These are phyloP conservation scores for Elanus axillaris DNA, from an alignment of 2,113 vertebrate genomes.

Conservation along the genomic window DNA sequence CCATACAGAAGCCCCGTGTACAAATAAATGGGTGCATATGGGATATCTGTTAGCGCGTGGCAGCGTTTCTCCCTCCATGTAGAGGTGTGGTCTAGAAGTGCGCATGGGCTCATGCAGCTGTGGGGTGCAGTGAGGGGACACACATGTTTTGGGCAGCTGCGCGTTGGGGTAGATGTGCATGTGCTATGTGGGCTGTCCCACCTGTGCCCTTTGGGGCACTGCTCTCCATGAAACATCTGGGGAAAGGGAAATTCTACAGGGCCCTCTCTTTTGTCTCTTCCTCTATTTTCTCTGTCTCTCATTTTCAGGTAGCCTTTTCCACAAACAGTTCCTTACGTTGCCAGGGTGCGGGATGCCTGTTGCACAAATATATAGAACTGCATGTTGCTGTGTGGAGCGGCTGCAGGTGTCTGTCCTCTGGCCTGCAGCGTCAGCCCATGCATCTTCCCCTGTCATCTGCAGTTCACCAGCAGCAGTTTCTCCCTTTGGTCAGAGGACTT, in stretches of 20 bases:
- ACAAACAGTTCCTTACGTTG: not conserved
- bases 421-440: not conserved
- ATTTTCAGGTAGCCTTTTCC: not conserved
- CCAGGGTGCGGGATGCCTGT: not conserved
- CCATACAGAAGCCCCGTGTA: not conserved
- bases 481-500: not conserved
- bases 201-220: not conserved
- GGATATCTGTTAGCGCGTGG: accelerated
- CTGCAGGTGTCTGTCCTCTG: not conserved
- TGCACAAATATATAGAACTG: accelerated
- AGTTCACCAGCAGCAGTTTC: not conserved
- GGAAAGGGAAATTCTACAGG: not conserved
- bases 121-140: not conserved
- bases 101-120: not conserved
- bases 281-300: not conserved
- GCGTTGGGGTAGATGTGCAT: accelerated
- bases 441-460: not conserved
- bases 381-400: accelerated
- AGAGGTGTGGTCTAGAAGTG: not conserved
- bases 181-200: not conserved
- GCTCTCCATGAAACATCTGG: not conserved
- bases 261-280: not conserved
- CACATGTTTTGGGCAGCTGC: not conserved
- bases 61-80: accelerated
- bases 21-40: not conserved